phyloP scores from a whole-genome alignment of 2,797 vertebrate genomes.

The Tangara arthus region DNA sequence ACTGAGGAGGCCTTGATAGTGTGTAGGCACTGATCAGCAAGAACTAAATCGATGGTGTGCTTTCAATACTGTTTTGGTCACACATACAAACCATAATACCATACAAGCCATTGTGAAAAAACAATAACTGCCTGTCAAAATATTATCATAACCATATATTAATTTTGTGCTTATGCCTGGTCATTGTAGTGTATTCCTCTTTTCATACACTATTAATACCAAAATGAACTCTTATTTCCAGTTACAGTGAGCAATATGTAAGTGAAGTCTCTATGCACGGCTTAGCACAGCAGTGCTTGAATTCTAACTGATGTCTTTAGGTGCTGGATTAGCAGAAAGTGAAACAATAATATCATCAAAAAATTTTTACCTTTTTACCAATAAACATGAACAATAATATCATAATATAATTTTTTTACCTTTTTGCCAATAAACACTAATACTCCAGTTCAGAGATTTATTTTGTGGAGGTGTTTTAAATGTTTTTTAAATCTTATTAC shows the following conservation, averaged over 20 bases:
- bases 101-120: background rate
- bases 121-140: background rate
- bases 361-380: background rate
- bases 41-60: background rate
- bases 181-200: background rate
- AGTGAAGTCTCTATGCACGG: background rate
- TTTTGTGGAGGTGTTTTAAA: background rate
- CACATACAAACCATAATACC: background rate
- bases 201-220: background rate
- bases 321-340: background rate
- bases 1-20: background rate
- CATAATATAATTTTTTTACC: background rate
- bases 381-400: background rate
- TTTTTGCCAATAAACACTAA: background rate
- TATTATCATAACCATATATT: background rate
- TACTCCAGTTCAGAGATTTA: background rate
- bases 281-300: background rate
- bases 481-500: background rate
- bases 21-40: background rate
- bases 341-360: background rate
- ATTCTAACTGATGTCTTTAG: background rate
- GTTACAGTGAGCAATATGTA: background rate
- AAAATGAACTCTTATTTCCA: background rate
- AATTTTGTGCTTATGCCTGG: background rate
- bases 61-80: background rate